phyloP scores from a whole-genome alignment of 1,140 invertebrate species.

The Drosophila albomicans region DNA sequence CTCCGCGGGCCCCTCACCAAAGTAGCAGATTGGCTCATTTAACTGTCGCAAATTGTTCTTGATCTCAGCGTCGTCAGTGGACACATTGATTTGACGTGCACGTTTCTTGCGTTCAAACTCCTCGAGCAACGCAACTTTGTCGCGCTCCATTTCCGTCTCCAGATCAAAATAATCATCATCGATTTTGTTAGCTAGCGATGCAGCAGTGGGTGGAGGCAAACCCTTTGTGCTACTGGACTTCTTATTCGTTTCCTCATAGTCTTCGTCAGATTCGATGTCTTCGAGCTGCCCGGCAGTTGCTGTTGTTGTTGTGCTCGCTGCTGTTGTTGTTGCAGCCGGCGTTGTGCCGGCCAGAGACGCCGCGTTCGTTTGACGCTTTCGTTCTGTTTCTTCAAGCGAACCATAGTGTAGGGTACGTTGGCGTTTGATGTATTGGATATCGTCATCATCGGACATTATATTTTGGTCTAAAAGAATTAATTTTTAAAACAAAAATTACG shows the following conservation, averaged over 20 bases:
- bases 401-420: constrained; percentile 94
- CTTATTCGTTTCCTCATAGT: constrained; percentile 85
- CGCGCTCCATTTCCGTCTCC: constrained; percentile 94
- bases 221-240: constrained; percentile 72
- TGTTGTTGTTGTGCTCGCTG: constrained; percentile 41
- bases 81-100: constrained; percentile 96
- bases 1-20: constrained; percentile 98
- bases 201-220: constrained; percentile 84
- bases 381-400: constrained; percentile 93
- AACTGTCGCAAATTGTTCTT: constrained; percentile 95
- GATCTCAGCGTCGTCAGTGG: constrained; percentile 97
- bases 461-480: constrained; percentile 63
- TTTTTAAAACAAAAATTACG: constrained; percentile 77
- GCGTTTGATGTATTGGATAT: constrained; percentile 90
- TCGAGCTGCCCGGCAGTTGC: constrained; percentile 67
- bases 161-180: constrained; percentile 95
- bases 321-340: constrained; percentile 45
- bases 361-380: constrained; percentile 86
- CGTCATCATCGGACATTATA: constrained; percentile 95
- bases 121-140: constrained; percentile 95
- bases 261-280: constrained; percentile 85
- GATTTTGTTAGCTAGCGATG: constrained; percentile 75
- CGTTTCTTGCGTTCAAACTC: constrained; percentile 97
- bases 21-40: constrained; percentile 97
- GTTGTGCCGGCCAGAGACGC: constrained; percentile 39